Base-by-base conservation (phyloP, 1,140 invertebrate species). In the Musca vetustissima region DNA sequence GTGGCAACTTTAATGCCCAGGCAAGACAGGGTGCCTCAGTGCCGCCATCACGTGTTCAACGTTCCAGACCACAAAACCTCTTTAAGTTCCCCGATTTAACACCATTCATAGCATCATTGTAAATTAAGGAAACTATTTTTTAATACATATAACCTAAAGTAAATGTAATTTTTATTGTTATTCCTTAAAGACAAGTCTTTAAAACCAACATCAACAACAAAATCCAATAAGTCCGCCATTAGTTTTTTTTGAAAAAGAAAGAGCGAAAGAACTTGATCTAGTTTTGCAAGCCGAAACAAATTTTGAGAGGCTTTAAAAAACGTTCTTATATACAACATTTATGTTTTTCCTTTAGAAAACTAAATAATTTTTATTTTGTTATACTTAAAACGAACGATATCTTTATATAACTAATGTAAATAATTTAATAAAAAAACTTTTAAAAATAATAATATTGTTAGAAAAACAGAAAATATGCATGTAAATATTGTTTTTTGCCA, bases 51-150 rank as follows among this genome's bases (percentile, higher is more conserved):
- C 68, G 81, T 50, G 75, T 80, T 52, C 74, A 82, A 43, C 75
- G 83, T 15, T 83, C 83, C 6, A 76, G 83, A 65, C 82, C 85
- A 69, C 76, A 77, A 64, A 83, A 82, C 68, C 83, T 59, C 80
- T 86, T 79, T 85, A 85, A 75, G 85, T 83, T 89, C 52, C 88
- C 88, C 47, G 88, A 89, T 81, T 83, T 89, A 70, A 88, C 88
- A 48, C 87, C 86, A 64, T 89, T 89, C 73, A 85, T 89, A 67
- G 86, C 79, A 11, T 73, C 78, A 64, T 74, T 80, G 64, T 80
- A 75, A 64, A 59, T 28, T 59, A 59, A 59, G 55, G 14, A 65
- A 65, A 19, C 9, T n/a, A 49, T 25, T n/a, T 49, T 49, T 65
- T 17, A 49, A 48, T 9, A 43, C 1, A 43, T 11, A 49, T 64